A percentile compares a stretch with the other conserved stretches of the same genome.
Evolutionary conservation across 1,140 invertebrate genomes (phyloP).

Genomic region (Drosophila busckii): DNA sequence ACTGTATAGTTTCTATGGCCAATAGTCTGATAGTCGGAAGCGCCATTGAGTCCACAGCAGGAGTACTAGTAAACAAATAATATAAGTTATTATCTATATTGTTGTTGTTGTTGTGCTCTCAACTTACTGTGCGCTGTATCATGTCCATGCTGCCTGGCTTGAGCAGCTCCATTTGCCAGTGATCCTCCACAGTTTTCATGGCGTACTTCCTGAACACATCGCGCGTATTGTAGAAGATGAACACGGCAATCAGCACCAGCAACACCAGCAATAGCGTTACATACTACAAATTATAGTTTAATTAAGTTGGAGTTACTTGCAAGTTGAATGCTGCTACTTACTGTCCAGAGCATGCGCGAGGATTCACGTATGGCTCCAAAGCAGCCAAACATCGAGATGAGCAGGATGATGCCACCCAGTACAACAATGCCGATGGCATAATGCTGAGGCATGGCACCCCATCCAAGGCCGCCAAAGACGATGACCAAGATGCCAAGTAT

Average conservation of each 20-base stretch:
- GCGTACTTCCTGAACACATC: slow-evolving; percentile 64
- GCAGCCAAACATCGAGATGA: slow-evolving; percentile 90
- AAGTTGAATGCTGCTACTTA: slow-evolving; percentile 75
- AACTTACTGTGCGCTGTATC: slow-evolving; percentile 51
- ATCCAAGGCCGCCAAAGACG: slow-evolving; percentile 74
- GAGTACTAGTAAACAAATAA: slow-evolving; percentile 79
- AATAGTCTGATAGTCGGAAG: slow-evolving; percentile 78
- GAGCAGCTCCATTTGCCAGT: slow-evolving; percentile 51
- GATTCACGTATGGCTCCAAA: slow-evolving; percentile 90
- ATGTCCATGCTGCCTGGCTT: slow-evolving; percentile 59
- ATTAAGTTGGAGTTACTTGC: slow-evolving; percentile 4
- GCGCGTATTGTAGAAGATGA: slow-evolving; percentile 40
- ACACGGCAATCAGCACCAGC: slow-evolving; percentile 43
- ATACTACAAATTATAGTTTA: slow-evolving; percentile 39
- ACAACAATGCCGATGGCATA: slow-evolving; percentile 83
- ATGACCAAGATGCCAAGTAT: slow-evolving; percentile 63
- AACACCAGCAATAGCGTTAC: slow-evolving; percentile 48
- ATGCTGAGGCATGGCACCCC: slow-evolving; percentile 77
- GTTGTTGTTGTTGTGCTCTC: no score
- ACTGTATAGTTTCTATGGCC: slow-evolving; percentile 44
- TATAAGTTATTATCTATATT: neutral
- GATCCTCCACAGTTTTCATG: slow-evolving; percentile 42
- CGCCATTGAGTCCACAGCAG: slow-evolving; percentile 83
- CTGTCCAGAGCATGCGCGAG: slow-evolving; percentile 89
- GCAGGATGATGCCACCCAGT: slow-evolving; percentile 85